Percentiles rank a stretch among this genome's conserved stretches.
These are phyloP conservation scores for Ptychodera flava DNA, from an alignment of 35 echinoderm and acorn worm genomes.

Conservation along the genomic window DNA sequence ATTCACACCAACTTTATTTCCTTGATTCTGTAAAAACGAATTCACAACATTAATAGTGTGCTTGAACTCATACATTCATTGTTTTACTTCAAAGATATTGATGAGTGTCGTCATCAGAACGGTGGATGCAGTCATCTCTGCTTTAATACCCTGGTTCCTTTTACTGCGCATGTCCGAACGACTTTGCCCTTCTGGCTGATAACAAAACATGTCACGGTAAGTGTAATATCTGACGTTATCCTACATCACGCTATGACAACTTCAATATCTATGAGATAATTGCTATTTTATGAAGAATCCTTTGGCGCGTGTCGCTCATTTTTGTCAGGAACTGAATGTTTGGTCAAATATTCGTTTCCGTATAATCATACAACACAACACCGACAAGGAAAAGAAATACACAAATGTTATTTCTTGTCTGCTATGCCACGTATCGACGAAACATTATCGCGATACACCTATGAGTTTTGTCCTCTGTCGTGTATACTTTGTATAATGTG, in stretches of 20 bases:
- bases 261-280: neutral
- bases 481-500: neutral
- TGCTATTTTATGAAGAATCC: neutral
- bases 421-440: neutral
- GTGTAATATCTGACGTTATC: neutral
- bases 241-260: neutral
- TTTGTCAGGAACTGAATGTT: neutral
- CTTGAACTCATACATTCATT: no score
- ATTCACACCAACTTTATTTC: no score
- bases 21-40: no score
- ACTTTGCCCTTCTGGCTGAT: neutral
- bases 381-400: neutral
- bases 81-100: neutral
- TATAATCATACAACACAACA: neutral
- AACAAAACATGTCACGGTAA: neutral
- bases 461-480: no score
- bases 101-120: neutral
- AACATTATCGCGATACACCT: neutral
- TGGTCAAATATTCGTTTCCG: neutral
- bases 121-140: neutral
- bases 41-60: no score
- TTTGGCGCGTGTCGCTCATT: neutral
- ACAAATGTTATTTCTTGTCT: neutral
- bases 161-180: neutral
- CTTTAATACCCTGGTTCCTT: neutral